Conservation (phyloP, 2,888 invertebrate genomes). For the Pandemis heparana region DNA sequence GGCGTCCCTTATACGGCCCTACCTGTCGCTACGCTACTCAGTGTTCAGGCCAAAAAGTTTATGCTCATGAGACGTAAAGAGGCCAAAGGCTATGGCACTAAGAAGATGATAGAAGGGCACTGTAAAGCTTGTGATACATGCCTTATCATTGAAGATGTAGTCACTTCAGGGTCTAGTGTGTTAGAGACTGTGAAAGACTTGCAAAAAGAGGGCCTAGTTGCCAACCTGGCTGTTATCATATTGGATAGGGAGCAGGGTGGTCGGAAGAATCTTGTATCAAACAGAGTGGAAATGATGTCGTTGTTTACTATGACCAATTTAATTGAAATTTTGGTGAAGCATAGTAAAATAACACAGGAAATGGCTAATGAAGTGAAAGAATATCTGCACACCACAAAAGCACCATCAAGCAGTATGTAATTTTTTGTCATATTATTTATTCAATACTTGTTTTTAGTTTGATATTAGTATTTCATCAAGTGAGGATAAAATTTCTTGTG, state of each 20-base stretch:
- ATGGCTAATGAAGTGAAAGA: slow-evolving; percentile 85
- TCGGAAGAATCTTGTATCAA: slow-evolving; percentile 87
- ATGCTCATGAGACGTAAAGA: slow-evolving; percentile 98
- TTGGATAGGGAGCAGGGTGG: slow-evolving; percentile 98
- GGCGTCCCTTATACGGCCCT: slow-evolving; percentile 99
- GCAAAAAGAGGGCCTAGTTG: slow-evolving; percentile 87
- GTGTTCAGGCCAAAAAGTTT: slow-evolving; percentile 89
- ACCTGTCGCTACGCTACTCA: slow-evolving; percentile 95
- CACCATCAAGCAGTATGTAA: slow-evolving; percentile 74
- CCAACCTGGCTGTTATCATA: slow-evolving; percentile 93
- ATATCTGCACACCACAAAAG: slow-evolving; percentile 87
- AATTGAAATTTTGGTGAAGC: slow-evolving; percentile 86
- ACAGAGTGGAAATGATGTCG: slow-evolving; percentile 90
- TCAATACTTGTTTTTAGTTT: neutral
- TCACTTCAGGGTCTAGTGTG: slow-evolving; percentile 96
- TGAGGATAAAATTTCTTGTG: neutral
- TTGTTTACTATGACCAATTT: slow-evolving; percentile 89
- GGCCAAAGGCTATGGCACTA: slow-evolving; percentile 97
- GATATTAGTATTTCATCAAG: neutral
- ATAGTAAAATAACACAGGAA: slow-evolving; percentile 85
- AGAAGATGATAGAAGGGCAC: slow-evolving; percentile 96
- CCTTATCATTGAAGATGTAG: slow-evolving; percentile 97
- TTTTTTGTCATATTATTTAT: slow-evolving; percentile 3
- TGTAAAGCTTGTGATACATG: slow-evolving; percentile 92
- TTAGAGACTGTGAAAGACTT: slow-evolving; percentile 94